These are phyloP conservation scores for Acanthopagrus latus DNA, from an alignment of 2,797 vertebrate species.

Conservation along the genomic window DNA sequence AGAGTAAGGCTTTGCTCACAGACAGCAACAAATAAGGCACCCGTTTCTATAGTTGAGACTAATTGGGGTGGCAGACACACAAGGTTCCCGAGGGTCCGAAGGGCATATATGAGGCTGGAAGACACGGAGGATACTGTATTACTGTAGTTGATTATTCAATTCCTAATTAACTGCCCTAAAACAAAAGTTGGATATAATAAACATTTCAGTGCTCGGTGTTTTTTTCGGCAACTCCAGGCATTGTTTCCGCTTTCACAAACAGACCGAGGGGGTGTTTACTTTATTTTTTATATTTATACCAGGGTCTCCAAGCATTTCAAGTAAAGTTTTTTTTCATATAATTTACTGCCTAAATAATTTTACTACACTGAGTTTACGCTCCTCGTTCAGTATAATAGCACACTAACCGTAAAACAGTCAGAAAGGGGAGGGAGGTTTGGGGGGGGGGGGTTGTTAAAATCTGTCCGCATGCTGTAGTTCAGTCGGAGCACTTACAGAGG, in stretches of 20 bases:
- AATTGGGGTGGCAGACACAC: constrained; percentile 61
- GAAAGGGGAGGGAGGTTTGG: constrained; percentile 5
- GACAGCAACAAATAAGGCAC: constrained; percentile 69
- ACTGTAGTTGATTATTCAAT: constrained; percentile 54
- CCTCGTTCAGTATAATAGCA: constrained; percentile 43
- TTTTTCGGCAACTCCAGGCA: constrained; percentile 20
- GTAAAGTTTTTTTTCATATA: constrained; percentile 6
- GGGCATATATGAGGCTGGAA: constrained; percentile 59
- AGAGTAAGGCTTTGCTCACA: constrained; percentile 75
- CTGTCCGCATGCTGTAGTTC: constrained; percentile 44
- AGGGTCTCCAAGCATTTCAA: constrained; percentile 49
- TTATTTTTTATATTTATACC: constrained; percentile 34
- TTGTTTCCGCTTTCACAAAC: constrained; percentile 40
- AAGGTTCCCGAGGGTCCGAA: constrained; percentile 46
- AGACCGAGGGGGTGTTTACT: constrained; percentile 3
- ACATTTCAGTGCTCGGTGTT: constrained; percentile 15
- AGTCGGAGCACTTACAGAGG: constrained; percentile 68
- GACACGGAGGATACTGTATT: constrained; percentile 49
- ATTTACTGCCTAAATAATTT: constrained; percentile 61
- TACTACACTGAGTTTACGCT: constrained; percentile 52
- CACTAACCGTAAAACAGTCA: constrained; percentile 36
- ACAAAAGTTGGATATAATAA: constrained; percentile 34
- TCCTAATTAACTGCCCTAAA: constrained; percentile 43
- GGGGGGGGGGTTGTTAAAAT: constrained; percentile 28
- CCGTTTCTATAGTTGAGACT: constrained; percentile 59